Conservation (phyloP, 2,113 vertebrate species). For the Vanacampus margaritifer region DNA sequence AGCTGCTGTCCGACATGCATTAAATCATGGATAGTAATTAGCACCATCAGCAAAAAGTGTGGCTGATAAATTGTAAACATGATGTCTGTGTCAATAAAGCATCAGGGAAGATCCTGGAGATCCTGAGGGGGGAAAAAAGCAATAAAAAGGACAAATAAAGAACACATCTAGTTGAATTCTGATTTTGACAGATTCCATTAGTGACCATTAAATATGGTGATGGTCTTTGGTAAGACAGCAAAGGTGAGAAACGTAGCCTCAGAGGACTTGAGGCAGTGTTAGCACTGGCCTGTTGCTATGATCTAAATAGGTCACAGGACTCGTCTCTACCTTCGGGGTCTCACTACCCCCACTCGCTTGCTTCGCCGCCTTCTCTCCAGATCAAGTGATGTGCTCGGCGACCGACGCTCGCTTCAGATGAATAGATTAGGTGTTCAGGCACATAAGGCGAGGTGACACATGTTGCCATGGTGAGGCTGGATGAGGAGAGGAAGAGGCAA, state of each 20-base stretch:
- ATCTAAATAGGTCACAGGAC: slow-evolving; percentile 67
- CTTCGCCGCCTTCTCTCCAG: slow-evolving; percentile 16
- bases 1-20: slow-evolving; percentile 29
- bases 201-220: slow-evolving; percentile 18
- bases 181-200: slow-evolving; percentile 10
- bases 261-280: slow-evolving; percentile 26
- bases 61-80: slow-evolving; percentile 54
- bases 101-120: slow-evolving; percentile 25
- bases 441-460: slow-evolving; percentile 54
- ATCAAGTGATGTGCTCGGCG: slow-evolving; percentile 28
- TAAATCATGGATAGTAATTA: slow-evolving; percentile 61
- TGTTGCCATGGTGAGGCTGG: slow-evolving; percentile 61
- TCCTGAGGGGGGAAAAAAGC: not conserved
- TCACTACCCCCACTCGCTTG: slow-evolving; percentile 20
- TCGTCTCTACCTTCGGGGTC: slow-evolving; percentile 50
- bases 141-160: not conserved
- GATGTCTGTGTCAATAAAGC: slow-evolving; percentile 39
- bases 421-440: slow-evolving; percentile 53
- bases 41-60: slow-evolving; percentile 29
- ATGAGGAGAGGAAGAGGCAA: slow-evolving; percentile 29
- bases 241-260: slow-evolving; percentile 34
- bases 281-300: slow-evolving; percentile 43
- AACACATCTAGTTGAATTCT: not conserved
- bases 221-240: slow-evolving; percentile 3
- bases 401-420: slow-evolving; percentile 63